phyloP scores from a whole-genome alignment of 2,113 vertebrate species.

The Seriola aureovittata region DNA sequence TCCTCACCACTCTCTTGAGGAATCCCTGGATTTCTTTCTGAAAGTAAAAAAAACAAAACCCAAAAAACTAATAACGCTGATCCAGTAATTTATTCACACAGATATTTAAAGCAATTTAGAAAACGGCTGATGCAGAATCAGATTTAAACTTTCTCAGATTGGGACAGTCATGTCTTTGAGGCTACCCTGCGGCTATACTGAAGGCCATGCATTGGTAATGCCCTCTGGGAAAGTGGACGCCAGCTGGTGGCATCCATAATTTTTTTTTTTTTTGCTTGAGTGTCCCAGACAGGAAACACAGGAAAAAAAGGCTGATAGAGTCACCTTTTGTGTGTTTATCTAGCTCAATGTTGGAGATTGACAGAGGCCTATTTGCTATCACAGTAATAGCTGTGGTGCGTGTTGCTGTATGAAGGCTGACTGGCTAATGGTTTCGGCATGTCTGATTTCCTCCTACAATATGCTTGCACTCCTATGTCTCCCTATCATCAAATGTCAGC shows the following conservation, averaged over 20 bases:
- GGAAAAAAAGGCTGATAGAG: slow-evolving; percentile 12
- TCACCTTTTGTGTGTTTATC: slow-evolving; percentile 46
- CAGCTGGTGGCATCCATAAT: slow-evolving; percentile 23
- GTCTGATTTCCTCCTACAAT: slow-evolving; percentile 57
- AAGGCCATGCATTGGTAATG: slow-evolving; percentile 40
- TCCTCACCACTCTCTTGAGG: slow-evolving; percentile 11
- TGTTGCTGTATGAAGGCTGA: slow-evolving; percentile 61
- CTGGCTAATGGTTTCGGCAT: slow-evolving; percentile 63
- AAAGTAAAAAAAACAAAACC: background rate
- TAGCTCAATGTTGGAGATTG: slow-evolving; percentile 51
- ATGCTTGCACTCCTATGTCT: slow-evolving; percentile 46
- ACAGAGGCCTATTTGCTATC: slow-evolving; percentile 60
- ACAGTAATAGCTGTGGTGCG: slow-evolving; percentile 42
- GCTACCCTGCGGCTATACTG: slow-evolving; percentile 48
- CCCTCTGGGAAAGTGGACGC: slow-evolving; percentile 51
- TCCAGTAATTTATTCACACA: slow-evolving; percentile 32
- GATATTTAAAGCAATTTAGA: slow-evolving; percentile 23
- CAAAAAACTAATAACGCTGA: background rate
- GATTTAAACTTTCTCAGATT: slow-evolving; percentile 43
- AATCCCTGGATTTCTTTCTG: slow-evolving; percentile 11
- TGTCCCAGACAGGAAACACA: slow-evolving; percentile 22
- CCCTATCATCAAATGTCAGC: slow-evolving; percentile 68
- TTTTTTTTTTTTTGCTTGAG: slow-evolving; percentile 28
- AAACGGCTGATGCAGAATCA: slow-evolving; percentile 18
- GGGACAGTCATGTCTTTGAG: slow-evolving; percentile 51